Conservation (phyloP, 2,888 invertebrate species). For the Dicyrtomina minuta region DNA sequence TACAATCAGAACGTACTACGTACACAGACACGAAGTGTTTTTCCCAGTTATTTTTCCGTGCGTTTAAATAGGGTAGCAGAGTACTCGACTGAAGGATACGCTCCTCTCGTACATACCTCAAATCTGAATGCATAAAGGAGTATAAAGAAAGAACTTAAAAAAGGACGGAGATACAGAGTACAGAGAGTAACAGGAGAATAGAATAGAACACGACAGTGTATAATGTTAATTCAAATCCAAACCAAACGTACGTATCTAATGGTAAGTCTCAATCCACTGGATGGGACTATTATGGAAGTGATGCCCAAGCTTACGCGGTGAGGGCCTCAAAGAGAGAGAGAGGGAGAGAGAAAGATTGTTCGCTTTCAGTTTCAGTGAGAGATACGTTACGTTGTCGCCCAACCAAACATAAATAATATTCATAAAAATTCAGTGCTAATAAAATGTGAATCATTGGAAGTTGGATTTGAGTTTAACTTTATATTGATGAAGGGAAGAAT, state of each 20-base stretch:
- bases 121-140: too few species aligned
- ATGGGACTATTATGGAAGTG: too few species aligned
- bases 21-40: too few species aligned
- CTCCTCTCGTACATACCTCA: too few species aligned
- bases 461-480: neutral
- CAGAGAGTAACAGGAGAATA: neutral
- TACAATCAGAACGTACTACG: too few species aligned
- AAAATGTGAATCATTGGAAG: conserved; percentile 5
- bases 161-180: too few species aligned
- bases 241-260: neutral
- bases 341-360: too few species aligned
- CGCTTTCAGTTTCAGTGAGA: neutral
- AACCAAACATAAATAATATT: neutral
- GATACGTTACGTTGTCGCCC: conserved; percentile 14
- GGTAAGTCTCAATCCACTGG: neutral
- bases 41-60: too few species aligned
- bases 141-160: too few species aligned
- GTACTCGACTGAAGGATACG: too few species aligned
- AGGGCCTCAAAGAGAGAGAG: neutral
- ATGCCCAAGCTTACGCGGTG: conserved; percentile 18
- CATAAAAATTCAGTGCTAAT: conserved; percentile 16
- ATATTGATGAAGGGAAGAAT: conserved; percentile 34
- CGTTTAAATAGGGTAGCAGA: too few species aligned
- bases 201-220: neutral
- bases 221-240: neutral